Conservation (phyloP, 2,888 invertebrate species). For the Sphaerophoria taeniata region DNA sequence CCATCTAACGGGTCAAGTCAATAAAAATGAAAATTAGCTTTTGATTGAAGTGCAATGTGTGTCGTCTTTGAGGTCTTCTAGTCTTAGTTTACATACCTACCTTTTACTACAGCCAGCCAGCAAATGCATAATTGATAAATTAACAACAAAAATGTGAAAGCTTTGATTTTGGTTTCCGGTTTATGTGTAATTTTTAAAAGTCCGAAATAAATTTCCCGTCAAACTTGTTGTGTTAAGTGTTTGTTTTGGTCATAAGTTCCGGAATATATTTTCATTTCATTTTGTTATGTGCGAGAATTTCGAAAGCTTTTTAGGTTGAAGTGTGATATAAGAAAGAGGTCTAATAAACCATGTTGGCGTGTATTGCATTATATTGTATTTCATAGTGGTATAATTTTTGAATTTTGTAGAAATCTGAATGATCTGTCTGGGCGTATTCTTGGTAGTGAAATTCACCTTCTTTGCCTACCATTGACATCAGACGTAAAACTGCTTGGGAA, state of each 20-base stretch:
- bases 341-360: too few relatives aligned
- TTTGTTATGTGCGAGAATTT: neutral
- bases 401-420: too few relatives aligned
- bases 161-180: conserved; percentile 51
- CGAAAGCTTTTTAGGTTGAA: neutral
- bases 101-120: neutral
- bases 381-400: too few relatives aligned
- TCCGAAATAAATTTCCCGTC: conserved; percentile 8
- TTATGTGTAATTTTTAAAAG: conserved; percentile 12
- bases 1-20: conserved; percentile 26
- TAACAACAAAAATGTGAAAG: conserved; percentile 48
- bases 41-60: neutral
- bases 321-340: neutral
- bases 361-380: too few relatives aligned
- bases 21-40: conserved; percentile 19
- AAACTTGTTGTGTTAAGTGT: neutral
- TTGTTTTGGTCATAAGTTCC: neutral
- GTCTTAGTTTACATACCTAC: neutral
- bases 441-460: too few relatives aligned
- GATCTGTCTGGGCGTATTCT: too few relatives aligned
- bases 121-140: neutral
- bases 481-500: too few relatives aligned
- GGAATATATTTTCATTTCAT: neutral
- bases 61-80: neutral
- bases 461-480: too few relatives aligned